phyloP scores from a whole-genome alignment of 2,888 invertebrate genomes.

The Ethmia dodecea region DNA sequence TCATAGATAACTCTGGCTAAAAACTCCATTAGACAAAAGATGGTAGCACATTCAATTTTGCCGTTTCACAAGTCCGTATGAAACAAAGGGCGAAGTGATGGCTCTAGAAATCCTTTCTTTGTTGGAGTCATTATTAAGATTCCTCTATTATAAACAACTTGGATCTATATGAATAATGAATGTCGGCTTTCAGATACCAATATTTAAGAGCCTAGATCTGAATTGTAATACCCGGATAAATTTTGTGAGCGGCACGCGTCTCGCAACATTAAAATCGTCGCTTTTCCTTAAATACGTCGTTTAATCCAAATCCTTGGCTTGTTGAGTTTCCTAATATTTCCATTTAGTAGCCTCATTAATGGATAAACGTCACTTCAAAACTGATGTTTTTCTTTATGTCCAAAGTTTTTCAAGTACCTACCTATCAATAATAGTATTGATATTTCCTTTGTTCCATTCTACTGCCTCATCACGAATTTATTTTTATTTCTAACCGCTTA shows the following conservation, averaged over 20 bases:
- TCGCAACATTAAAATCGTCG: constrained; percentile 1
- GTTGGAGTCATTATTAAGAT: constrained; percentile 1
- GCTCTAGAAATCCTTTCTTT: background rate
- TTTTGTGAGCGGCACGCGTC: constrained; percentile 2
- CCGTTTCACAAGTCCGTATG: background rate
- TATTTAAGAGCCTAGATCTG: constrained; percentile 7
- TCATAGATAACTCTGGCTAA: too few species aligned
- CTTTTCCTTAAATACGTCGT: constrained; percentile 2
- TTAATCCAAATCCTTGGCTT: constrained; percentile 1
- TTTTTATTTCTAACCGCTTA: too few species aligned
- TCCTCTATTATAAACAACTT: constrained; percentile 2
- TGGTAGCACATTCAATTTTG: too few species aligned
- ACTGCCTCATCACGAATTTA: too few species aligned
- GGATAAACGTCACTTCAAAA: too few species aligned
- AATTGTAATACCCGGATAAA: constrained; percentile 4
- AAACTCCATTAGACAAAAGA: too few species aligned
- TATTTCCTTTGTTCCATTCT: too few species aligned
- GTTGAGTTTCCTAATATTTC: constrained; percentile 1
- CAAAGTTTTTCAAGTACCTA: too few species aligned
- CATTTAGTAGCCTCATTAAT: too few species aligned
- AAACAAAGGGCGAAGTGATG: background rate
- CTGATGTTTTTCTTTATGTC: too few species aligned
- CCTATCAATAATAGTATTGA: too few species aligned
- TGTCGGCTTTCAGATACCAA: constrained; percentile 1
- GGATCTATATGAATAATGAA: constrained; percentile 6